A percentile compares a stretch with the other conserved stretches of the same genome.
These are phyloP conservation scores for Bradypus variegatus DNA, from an alignment of 2,797 vertebrate genomes.

Conservation along the genomic window DNA sequence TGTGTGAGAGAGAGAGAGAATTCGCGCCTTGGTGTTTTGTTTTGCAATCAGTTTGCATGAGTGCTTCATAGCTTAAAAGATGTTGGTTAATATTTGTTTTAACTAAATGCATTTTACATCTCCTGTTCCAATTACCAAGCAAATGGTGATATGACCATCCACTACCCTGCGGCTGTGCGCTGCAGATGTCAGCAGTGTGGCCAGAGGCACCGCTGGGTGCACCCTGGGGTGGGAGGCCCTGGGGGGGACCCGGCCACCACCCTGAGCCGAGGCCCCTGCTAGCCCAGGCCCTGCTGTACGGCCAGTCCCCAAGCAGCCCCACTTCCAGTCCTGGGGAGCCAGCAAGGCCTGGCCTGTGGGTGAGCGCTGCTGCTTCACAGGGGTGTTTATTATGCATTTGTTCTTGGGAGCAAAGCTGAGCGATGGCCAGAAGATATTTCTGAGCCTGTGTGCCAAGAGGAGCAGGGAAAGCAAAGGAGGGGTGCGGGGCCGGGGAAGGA, in stretches of 20 bases:
- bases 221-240: not conserved
- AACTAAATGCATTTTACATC: not conserved
- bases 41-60: not conserved
- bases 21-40: not conserved
- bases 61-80: not conserved
- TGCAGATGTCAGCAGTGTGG: not conserved
- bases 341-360: not conserved
- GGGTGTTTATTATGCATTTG: not conserved
- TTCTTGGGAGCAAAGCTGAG: not conserved
- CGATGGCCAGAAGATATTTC: not conserved
- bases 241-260: too few relatives aligned
- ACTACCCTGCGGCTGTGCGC: not conserved
- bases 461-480: not conserved
- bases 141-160: accelerated
- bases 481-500: not conserved
- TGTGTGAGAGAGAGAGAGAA: too few relatives aligned
- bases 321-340: not conserved
- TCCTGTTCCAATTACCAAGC: not conserved
- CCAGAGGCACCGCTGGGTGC: too few relatives aligned
- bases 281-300: too few relatives aligned
- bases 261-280: not conserved
- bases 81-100: not conserved
- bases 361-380: not conserved
- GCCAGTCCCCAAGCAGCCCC: not conserved
- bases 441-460: not conserved